A percentile compares a stretch with the other conserved stretches of the same genome.
Evolutionary conservation across 2,888 invertebrate genomes (phyloP).

Genomic region (Adineta ricciae): DNA sequence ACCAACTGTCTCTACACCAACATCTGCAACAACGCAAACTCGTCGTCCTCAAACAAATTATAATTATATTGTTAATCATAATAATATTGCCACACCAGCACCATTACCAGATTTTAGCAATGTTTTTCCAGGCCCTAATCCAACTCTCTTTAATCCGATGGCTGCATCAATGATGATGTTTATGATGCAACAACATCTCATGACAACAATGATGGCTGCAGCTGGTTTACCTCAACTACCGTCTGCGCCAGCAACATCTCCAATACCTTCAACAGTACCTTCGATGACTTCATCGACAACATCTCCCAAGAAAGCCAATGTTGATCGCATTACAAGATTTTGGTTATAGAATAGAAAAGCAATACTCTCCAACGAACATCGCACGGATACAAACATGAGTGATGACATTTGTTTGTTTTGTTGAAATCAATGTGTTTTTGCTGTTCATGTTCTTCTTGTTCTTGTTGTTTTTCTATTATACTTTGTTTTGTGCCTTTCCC

Average conservation of each 20-base stretch:
- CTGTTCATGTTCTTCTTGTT: not conserved
- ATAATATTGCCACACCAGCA: not conserved
- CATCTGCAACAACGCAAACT: not conserved
- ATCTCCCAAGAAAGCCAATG: not conserved
- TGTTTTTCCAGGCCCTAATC: not conserved
- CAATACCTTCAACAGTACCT: not conserved
- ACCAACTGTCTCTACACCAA: not conserved
- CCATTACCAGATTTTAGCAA: not conserved
- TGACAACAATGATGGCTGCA: constrained; percentile 13
- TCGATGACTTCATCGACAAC: not conserved
- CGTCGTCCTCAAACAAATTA: not conserved
- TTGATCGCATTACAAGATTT: not conserved
- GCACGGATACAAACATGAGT: not conserved
- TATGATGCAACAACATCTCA: constrained; percentile 8
- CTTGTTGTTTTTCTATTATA: not conserved
- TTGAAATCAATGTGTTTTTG: not conserved
- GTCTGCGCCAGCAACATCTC: not conserved
- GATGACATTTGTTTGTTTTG: not conserved
- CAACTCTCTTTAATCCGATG: not conserved
- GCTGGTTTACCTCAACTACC: constrained; percentile 2
- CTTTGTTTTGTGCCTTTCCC: not conserved
- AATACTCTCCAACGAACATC: not conserved
- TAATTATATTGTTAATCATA: constrained; percentile 18
- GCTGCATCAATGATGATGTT: constrained; percentile 5
- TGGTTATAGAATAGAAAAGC: not conserved